A percentile compares a stretch with the other conserved stretches of the same genome.
Evolutionary conservation across 1,140 invertebrate genomes (phyloP).

Genomic region (Brachionus calyciflorus): DNA sequence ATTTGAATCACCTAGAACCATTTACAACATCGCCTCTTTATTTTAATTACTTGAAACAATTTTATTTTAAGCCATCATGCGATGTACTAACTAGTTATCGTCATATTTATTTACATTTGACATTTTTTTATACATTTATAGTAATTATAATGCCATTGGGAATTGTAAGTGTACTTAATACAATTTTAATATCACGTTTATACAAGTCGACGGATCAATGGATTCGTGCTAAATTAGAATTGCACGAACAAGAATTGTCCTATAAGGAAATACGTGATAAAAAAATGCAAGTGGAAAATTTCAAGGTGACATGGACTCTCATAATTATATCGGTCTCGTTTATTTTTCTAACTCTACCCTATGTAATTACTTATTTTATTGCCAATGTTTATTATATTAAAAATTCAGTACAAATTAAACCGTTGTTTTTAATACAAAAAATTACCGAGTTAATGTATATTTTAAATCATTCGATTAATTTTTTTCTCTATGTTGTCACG

Average conservation of each 20-base stretch:
- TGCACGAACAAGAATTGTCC: conserved; percentile 30
- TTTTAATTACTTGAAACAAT: conserved; percentile 22
- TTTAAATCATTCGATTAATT: conserved; percentile 43
- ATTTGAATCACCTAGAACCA: not conserved
- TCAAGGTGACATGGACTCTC: conserved; percentile 37
- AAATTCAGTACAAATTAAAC: not conserved
- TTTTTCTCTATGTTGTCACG: conserved; percentile 35
- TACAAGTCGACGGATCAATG: conserved; percentile 40
- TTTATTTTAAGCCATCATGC: conserved; percentile 10
- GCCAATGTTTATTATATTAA: conserved; percentile 10
- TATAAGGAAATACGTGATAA: conserved; percentile 41
- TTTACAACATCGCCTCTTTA: not conserved
- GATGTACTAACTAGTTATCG: not conserved
- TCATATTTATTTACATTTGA: conserved; percentile 33
- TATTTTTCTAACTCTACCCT: conserved; percentile 16
- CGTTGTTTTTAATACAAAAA: not conserved
- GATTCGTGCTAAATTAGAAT: conserved; percentile 24
- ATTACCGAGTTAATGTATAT: conserved; percentile 35
- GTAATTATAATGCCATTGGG: conserved; percentile 17
- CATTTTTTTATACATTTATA: conserved; percentile 28
- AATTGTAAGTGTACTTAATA: conserved; percentile 41
- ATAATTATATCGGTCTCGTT: conserved; percentile 41
- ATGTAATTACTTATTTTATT: conserved; percentile 40
- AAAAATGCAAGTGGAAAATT: conserved; percentile 44
- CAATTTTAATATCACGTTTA: conserved; percentile 28